Conservation (phyloP, 2,113 vertebrate genomes). For the Spea multiplicata region DNA sequence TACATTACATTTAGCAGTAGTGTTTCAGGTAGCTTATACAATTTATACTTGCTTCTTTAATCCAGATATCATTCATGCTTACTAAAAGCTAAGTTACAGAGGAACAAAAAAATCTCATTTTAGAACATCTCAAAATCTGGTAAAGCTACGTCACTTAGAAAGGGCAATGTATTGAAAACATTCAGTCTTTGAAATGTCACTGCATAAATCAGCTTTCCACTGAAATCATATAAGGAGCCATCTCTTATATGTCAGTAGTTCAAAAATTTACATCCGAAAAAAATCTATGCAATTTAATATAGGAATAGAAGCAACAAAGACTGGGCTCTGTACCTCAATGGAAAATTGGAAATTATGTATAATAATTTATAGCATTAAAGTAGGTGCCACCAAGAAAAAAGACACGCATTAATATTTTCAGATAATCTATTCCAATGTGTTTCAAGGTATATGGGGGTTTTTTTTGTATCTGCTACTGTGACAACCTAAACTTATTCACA, state of each 20-base stretch:
- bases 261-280: slow-evolving; percentile 14
- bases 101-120: slow-evolving; percentile 32
- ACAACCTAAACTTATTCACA: too few species aligned
- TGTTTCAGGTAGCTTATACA: slow-evolving; percentile 42
- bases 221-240: slow-evolving; percentile 4
- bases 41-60: slow-evolving; percentile 33
- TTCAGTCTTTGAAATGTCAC: slow-evolving; percentile 28
- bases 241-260: slow-evolving; percentile 4
- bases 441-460: too few species aligned
- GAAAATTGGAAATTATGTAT: neutral
- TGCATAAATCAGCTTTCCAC: slow-evolving; percentile 19
- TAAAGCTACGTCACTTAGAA: slow-evolving; percentile 29
- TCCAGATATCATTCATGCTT: slow-evolving; percentile 39
- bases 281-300: neutral
- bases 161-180: slow-evolving; percentile 34
- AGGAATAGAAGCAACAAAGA: slow-evolving; percentile 9
- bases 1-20: slow-evolving; percentile 34
- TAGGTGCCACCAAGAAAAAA: too few species aligned
- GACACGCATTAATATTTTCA: too few species aligned
- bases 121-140: slow-evolving; percentile 27
- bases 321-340: neutral
- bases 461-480: too few species aligned
- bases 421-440: too few species aligned
- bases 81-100: slow-evolving; percentile 39
- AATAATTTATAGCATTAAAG: too few species aligned